phyloP scores from a whole-genome alignment of 2,888 invertebrate species.

The Craniophora ligustri region DNA sequence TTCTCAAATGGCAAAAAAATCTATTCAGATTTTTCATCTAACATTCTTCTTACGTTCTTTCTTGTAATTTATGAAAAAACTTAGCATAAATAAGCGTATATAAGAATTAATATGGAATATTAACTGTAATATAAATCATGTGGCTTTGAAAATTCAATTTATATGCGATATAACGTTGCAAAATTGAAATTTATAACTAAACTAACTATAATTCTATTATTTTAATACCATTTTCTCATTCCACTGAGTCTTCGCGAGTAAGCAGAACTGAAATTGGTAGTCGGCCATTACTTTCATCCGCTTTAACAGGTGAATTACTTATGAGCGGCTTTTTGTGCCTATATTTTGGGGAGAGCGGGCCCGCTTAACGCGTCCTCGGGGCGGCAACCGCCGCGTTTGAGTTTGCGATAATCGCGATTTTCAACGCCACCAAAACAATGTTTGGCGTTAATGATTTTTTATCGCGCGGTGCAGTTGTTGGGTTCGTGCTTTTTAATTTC shows the following conservation, averaged over 20 bases:
- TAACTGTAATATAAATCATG: constrained; percentile 29
- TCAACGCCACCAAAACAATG: constrained; percentile 57
- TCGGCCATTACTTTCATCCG: constrained; percentile 46
- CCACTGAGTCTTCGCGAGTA: constrained; percentile 37
- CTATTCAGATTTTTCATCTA: constrained; percentile 25
- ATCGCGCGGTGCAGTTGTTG: constrained; percentile 42
- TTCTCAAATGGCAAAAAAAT: constrained; percentile 1
- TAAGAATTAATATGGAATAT: constrained; percentile 9
- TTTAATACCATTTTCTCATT: constrained; percentile 44
- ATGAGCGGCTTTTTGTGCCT: constrained; percentile 56
- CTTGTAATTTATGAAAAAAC: constrained; percentile 28
- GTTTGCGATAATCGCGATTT: constrained; percentile 65
- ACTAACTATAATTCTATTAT: constrained; percentile 41
- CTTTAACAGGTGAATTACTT: constrained; percentile 53
- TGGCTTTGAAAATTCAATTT: constrained; percentile 20
- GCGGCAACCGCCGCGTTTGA: constrained; percentile 52
- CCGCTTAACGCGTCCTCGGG: constrained; percentile 30
- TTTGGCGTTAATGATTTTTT: constrained; percentile 54
- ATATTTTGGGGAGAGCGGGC: constrained; percentile 40
- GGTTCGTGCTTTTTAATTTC: constrained; percentile 33
- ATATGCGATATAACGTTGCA: constrained; percentile 19
- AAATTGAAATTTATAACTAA: constrained; percentile 10
- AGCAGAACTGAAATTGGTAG: constrained; percentile 47
- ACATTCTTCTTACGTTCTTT: constrained; percentile 34
- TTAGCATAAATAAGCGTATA: constrained; percentile 7